Evolutionary conservation across 37 sponge, comb jelly and placozoan species (phyloP), one percentile per base, ranked within the genome.

Genomic region (Chondrilla cf. caribensis): DNA sequence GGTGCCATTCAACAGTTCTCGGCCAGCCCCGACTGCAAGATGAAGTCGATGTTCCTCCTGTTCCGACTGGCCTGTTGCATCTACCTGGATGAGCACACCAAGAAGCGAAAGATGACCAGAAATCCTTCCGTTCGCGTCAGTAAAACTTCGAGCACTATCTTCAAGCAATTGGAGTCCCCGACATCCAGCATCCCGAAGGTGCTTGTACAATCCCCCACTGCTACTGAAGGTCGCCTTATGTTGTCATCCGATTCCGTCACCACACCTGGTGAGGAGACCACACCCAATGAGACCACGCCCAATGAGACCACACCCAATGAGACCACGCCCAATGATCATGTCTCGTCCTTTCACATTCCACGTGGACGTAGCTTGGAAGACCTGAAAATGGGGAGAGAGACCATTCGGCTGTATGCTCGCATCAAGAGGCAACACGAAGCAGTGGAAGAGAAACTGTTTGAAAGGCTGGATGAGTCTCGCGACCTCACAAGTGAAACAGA

Each of bases 11-110:
- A 83, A 15, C 87, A 87, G 19, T 38, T 87, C 14, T 60, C 29
- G 29, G 84, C 58, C 29, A 78, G 84, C 18, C 81, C 82, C n/a
- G 85, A 90, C 15, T 54, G 78, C 7, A 22, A 70, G 60, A 78
- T 93, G 32, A 79, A 84, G 59, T 93, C 94, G 9, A 79, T 64
- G 31, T 93, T 90, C 70, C 83, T 93, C 33, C 36, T 93, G 39
- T 55, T 93, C 17, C 40, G 88, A 15, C 40, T 93, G 2, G 84
- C 89, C 29, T 86, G 84, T 32, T 60, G 59, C 64, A 32, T 84
- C 59, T 84, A 82, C 85, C 81, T 73, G 24, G 76, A 73, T 39
- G 76, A 73, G 76, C 31, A 37, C 2, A 43, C 64, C 18, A n/a
- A 9, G 7, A 62, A 15, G 64, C 4, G 22, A 15, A 62, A 29